Evolutionary conservation across 2,888 invertebrate genomes (phyloP), one percentile per base, ranked within the genome.

Genomic region (Trachelus troglodyta): DNA sequence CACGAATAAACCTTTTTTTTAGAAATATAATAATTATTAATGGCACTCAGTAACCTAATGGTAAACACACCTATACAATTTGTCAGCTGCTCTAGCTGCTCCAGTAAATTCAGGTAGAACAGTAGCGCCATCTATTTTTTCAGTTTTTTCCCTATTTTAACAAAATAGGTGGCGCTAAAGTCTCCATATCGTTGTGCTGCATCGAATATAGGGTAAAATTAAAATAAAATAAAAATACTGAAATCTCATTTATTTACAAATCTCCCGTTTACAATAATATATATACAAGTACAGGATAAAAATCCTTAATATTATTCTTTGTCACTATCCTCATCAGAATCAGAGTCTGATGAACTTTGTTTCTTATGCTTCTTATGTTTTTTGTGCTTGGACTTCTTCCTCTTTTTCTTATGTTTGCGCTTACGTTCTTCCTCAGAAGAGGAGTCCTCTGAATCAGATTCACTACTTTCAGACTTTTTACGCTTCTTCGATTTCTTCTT

Each of bases 401-500:
- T 84, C 76, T 83, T 85, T 31, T 81, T 80, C 73, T 85, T 82
- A 33, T 87, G 86, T 75, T 87, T 83, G 15, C 84, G 85, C n/a
- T 86, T 84, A 4, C 86, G 81, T 6, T 87, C 85, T 35, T 87
- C 84, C 34, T 89, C 88, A 4, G 87, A 86, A 23, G 56, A 23
- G 23, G 56, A 56, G 15, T 56, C 56, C 73, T 90, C 88, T 12
- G 83, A 84, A 11, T 90, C 89, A 23, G 87, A 87, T 75, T 87
- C 84, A 79, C 85, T 85, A 80, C 84, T 85, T 33, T 89, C 86
- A 23, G 85, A 86, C 71, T 82, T 81, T 89, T 85, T 88, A 79
- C 80, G 86, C 33, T 88, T 90, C 85, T 93, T 93, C 80, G 92
- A 88, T 80, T 92, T 90, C 79, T 88, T 90, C 75, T 89, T 90